Conservation (phyloP, 1,140 invertebrate species). For the Onthophagus taurus region DNA sequence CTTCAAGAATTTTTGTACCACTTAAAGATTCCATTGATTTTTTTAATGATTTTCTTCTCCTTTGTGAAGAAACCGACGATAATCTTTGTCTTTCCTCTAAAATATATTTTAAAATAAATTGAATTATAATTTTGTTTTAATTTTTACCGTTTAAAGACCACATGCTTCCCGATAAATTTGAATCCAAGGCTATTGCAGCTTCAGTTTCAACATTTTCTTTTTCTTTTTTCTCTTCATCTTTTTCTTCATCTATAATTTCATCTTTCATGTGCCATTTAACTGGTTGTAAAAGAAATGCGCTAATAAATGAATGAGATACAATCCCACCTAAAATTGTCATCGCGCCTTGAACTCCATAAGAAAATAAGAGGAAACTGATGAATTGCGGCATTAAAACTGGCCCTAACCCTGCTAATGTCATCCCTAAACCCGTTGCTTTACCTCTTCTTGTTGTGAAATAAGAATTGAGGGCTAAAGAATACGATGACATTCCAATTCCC, state of each 20-base stretch:
- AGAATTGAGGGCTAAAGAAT: constrained; percentile 40
- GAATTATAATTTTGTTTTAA: not conserved
- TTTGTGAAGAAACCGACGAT: not conserved
- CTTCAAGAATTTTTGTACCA: no score
- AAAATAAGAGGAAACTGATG: constrained; percentile 32
- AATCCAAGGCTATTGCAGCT: no score
- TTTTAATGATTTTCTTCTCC: not conserved
- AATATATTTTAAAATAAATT: not conserved
- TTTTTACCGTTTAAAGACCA: not conserved
- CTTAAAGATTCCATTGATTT: no score
- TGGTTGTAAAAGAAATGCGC: constrained; percentile 40
- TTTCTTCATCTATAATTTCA: constrained; percentile 9
- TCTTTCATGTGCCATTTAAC: constrained; percentile 45
- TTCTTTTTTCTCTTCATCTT: constrained; percentile 1
- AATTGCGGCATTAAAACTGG: constrained; percentile 43
- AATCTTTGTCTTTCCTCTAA: no score
- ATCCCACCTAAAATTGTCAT: constrained; percentile 39
- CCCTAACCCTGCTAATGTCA: constrained; percentile 40
- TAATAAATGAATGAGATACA: constrained; percentile 36
- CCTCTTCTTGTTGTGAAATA: constrained; percentile 40
- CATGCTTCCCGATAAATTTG: not conserved
- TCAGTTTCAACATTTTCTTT: constrained; percentile 1
- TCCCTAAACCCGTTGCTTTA: constrained; percentile 38
- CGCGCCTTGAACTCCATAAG: constrained; percentile 36
- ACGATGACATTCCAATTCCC: constrained; percentile 50